Evolutionary conservation across 2,797 vertebrate genomes (phyloP).

Genomic region (Salmo trutta): DNA sequence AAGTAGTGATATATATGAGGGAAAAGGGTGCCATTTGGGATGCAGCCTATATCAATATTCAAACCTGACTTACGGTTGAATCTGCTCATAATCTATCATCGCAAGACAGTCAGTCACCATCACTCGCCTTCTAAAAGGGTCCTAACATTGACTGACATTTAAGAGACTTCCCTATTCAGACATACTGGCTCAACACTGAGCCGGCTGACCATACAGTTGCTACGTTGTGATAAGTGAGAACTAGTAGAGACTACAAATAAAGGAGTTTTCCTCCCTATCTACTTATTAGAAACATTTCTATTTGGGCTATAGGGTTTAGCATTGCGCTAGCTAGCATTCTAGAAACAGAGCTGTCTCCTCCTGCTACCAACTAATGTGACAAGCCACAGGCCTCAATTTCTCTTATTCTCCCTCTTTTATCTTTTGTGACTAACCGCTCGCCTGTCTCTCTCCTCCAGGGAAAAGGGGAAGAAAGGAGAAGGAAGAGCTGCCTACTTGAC

Average conservation of each 20-base stretch:
- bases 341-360: too few species aligned
- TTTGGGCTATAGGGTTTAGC: too few species aligned
- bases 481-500: constrained; percentile 35
- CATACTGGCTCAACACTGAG: neutral
- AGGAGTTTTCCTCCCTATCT: too few species aligned
- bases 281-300: too few species aligned
- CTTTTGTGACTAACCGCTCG: neutral
- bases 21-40: neutral
- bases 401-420: neutral
- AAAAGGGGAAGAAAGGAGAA: constrained; percentile 45
- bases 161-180: neutral
- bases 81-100: neutral
- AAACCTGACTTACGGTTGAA: too few species aligned
- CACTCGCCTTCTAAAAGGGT: neutral
- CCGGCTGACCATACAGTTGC: too few species aligned
- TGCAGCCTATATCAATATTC: neutral
- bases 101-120: neutral
- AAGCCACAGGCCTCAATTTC: neutral
- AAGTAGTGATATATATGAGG: too few species aligned
- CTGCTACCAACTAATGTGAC: neutral
- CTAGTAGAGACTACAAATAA: neutral
- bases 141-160: neutral
- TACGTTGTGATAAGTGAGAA: neutral
- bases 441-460: constrained; percentile 39
- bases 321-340: too few species aligned